Base-by-base conservation (phyloP, 2,113 vertebrate genomes). In the Perccottus glenii region DNA sequence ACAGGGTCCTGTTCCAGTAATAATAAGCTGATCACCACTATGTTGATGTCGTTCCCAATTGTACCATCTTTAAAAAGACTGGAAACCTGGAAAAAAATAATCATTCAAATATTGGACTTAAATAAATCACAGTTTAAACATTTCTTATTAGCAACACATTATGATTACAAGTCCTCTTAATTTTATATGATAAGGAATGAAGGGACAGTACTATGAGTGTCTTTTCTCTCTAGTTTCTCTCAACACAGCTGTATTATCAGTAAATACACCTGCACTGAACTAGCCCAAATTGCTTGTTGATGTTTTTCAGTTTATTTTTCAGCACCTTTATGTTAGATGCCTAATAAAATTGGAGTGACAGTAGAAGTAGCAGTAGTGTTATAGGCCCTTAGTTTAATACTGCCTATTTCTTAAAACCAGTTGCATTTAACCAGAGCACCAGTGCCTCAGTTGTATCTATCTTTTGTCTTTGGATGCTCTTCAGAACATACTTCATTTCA, bases 21-120 rank as follows among this genome's bases (percentile, higher is more conserved):
- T 68, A 99, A 91, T 60, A 99, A 92, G 83, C 98, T 96, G 56
- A 99, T 97, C 74, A 99, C 93, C 1, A 98, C 92, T 16, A 99
- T 96, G 80, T 96, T 98, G 80, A 99, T 99, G 69, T 99, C 96
- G 2, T 93, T 94, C 81, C 98, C 97, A 74, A 99, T 99, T 48
- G 98, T 98, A 68, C 97, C 96, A 73, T 99, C 98, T 90, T 98
- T 98, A 85, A 99, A 99, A 4, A 99, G 93, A 78, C 96, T 98
- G 66, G 98, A 99, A 49, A 99, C 97, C 98, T 99, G 82, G 46
- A 60, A 32, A 27, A 27, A 27, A 62, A 64, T 0, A 47, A 6
- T 1, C 5, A 12, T 7, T 55, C 12, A 15, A 27, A 27, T 27
- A 27, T 27, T 27, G 1, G 19, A 3, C 19, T 27, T 27, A 27